Evolutionary conservation across 2,113 vertebrate genomes (phyloP).

Genomic region (Orthonyx spaldingii): DNA sequence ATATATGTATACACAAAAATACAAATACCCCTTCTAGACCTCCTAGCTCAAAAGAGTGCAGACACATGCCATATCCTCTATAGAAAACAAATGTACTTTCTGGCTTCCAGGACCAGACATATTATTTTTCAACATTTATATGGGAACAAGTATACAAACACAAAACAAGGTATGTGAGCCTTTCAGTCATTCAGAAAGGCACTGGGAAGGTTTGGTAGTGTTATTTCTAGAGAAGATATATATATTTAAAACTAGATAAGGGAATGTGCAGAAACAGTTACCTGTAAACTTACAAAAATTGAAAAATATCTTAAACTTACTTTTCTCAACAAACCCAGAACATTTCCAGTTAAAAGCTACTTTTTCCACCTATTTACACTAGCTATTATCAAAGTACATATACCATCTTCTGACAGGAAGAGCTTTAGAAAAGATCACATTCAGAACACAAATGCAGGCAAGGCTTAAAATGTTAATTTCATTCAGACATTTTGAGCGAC

Average conservation of each 20-base stretch:
- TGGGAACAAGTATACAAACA: background rate
- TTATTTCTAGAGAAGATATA: background rate
- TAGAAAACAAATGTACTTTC: slow-evolving; percentile 25
- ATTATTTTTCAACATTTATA: slow-evolving; percentile 30
- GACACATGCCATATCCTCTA: background rate
- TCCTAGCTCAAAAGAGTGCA: slow-evolving; percentile 3
- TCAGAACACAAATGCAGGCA: background rate
- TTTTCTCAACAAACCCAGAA: background rate
- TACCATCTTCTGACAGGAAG: background rate
- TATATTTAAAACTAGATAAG: background rate
- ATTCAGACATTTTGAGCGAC: background rate
- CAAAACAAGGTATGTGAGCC: background rate
- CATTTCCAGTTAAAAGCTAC: background rate
- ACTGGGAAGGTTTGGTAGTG: background rate
- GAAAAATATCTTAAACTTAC: background rate
- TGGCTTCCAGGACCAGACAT: background rate
- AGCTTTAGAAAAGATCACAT: background rate
- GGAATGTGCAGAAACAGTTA: background rate
- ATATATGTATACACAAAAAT: too few species aligned
- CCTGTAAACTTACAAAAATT: background rate
- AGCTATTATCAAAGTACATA: background rate
- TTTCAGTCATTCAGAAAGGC: background rate
- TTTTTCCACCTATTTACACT: background rate
- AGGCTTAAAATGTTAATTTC: slow-evolving; percentile 19
- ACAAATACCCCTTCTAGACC: background rate